Conservation (phyloP, 2,797 vertebrate genomes). For the Pangasius krempfi region DNA sequence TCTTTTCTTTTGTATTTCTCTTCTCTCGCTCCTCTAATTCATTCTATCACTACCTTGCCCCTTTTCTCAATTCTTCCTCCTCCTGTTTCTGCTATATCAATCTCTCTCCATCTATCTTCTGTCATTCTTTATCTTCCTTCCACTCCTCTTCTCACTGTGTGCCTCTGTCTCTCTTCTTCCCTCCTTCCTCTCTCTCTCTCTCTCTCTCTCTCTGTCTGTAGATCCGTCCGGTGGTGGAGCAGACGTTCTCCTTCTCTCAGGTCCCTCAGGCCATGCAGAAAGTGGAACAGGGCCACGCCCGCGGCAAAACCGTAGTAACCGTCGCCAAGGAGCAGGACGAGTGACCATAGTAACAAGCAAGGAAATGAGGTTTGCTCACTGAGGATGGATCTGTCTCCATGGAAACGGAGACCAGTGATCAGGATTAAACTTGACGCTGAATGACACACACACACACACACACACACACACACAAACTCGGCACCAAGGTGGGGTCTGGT, state of each 20-base stretch:
- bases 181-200: too few relatives aligned
- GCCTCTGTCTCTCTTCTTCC: too few relatives aligned
- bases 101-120: not conserved
- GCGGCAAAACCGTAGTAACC: conserved; percentile 90
- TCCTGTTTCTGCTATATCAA: not conserved
- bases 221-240: conserved; percentile 89
- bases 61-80: not conserved
- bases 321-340: conserved; percentile 64
- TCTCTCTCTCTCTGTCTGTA: conserved; percentile 55
- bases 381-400: not conserved
- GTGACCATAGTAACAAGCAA: conserved; percentile 25
- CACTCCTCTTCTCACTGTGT: too few relatives aligned
- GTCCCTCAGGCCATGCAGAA: conserved; percentile 91
- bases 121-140: not conserved
- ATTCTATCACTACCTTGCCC: not conserved
- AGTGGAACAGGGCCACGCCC: conserved; percentile 89
- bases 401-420: not conserved
- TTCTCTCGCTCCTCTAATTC: not conserved
- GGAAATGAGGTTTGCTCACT: not conserved
- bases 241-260: conserved; percentile 85
- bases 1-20: not conserved
- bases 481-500: not conserved
- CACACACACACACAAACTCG: not conserved
- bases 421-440: not conserved
- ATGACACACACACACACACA: not conserved